These are phyloP conservation scores for Morpho achilles DNA, from an alignment of 2,888 invertebrate genomes.

Conservation along the genomic window DNA sequence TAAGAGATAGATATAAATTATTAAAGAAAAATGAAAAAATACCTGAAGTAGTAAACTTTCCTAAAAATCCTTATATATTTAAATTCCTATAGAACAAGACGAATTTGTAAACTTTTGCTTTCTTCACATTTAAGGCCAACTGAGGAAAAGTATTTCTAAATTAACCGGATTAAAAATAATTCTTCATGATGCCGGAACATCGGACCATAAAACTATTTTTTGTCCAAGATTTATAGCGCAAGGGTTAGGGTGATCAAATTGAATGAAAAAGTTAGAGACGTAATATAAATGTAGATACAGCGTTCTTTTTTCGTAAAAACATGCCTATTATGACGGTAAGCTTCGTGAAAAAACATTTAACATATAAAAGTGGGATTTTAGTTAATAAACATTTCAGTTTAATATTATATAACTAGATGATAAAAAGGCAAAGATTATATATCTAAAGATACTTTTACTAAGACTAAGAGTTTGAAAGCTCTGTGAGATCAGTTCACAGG, in stretches of 20 bases:
- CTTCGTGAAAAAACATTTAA: neutral
- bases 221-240: constrained; percentile 56
- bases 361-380: neutral
- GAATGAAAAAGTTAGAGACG: constrained; percentile 39
- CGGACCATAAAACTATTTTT: constrained; percentile 62
- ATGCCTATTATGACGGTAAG: constrained; percentile 1
- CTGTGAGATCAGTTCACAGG: too few relatives aligned
- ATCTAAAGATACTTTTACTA: too few relatives aligned
- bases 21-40: too few relatives aligned
- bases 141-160: constrained; percentile 64
- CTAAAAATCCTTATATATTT: neutral
- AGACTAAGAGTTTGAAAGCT: too few relatives aligned
- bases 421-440: too few relatives aligned
- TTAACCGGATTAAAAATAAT: constrained; percentile 60
- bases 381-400: too few relatives aligned
- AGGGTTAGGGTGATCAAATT: constrained; percentile 51
- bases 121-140: constrained; percentile 62
- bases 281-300: constrained; percentile 23
- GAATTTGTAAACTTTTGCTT: constrained; percentile 36
- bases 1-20: too few relatives aligned
- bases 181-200: constrained; percentile 60
- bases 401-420: too few relatives aligned
- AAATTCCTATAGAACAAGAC: neutral
- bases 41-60: neutral
- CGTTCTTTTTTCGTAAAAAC: constrained; percentile 2